These are phyloP conservation scores for Python bivittatus DNA, from an alignment of 2,113 vertebrate genomes.

Conservation along the genomic window DNA sequence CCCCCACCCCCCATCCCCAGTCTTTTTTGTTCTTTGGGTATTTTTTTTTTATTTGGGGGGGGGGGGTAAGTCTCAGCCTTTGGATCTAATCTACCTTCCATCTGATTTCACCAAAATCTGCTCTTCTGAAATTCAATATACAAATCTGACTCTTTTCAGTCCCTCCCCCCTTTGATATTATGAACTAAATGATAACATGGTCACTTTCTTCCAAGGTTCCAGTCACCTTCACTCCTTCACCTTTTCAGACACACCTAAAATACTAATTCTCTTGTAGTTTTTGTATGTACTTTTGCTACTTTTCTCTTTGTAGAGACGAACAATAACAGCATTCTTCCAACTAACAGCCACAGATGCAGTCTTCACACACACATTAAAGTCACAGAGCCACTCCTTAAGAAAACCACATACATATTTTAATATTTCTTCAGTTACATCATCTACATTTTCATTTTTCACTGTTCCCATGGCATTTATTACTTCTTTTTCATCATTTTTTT, in stretches of 20 bases:
- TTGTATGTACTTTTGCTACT: neutral
- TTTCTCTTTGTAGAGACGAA: neutral
- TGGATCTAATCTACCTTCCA: neutral
- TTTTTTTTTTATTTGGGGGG: too few relatives aligned
- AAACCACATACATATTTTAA: neutral
- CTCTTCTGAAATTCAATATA: neutral
- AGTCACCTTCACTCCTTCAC: neutral
- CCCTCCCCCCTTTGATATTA: neutral
- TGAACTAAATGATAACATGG: neutral
- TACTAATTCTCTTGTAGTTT: neutral
- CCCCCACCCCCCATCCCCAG: neutral
- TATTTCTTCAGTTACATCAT: neutral
- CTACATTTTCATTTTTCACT: neutral
- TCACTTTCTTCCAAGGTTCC: neutral
- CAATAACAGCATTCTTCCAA: neutral
- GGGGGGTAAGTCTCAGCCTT: neutral
- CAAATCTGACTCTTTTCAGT: neutral
- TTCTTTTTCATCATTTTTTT: neutral
- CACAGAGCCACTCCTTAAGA: neutral
- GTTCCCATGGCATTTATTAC: neutral
- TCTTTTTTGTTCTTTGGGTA: neutral
- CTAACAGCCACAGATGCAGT: neutral
- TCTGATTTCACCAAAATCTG: neutral
- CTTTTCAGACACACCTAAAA: neutral
- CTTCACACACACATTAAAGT: neutral